Conservation (phyloP, 2,888 invertebrate species). For the Mesorhabditis belari region DNA sequence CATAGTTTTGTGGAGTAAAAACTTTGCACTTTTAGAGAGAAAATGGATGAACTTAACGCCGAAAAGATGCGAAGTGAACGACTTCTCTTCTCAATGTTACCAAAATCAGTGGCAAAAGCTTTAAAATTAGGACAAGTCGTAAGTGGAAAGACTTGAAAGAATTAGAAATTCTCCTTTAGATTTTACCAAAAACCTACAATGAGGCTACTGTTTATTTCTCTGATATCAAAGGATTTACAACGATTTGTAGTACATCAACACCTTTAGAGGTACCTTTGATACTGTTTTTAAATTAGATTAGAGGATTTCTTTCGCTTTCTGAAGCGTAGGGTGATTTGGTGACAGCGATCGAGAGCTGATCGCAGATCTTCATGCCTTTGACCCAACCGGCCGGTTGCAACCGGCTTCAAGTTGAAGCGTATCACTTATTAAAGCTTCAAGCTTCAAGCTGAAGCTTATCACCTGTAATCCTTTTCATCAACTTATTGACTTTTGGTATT, state of each 20-base stretch:
- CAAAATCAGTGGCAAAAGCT: background rate
- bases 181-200: slow-evolving; percentile 58
- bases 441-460: too few relatives aligned
- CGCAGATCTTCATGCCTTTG: too few relatives aligned
- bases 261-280: slow-evolving; percentile 56
- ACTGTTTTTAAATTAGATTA: too few relatives aligned
- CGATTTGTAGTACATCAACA: slow-evolving; percentile 58
- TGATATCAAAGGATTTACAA: slow-evolving; percentile 61
- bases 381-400: too few relatives aligned
- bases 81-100: background rate
- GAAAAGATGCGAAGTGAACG: background rate
- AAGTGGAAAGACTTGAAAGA: background rate
- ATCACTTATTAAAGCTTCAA: too few relatives aligned
- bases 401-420: too few relatives aligned
- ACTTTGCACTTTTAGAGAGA: background rate
- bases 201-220: slow-evolving; percentile 60
- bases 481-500: too few relatives aligned
- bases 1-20: too few relatives aligned
- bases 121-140: background rate
- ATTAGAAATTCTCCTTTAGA: slow-evolving; percentile 19
- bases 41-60: background rate
- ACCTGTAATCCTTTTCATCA: too few relatives aligned
- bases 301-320: too few relatives aligned
- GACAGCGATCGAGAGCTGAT: too few relatives aligned
- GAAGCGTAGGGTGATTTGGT: too few relatives aligned